phyloP scores from a whole-genome alignment of 2,888 invertebrate species.

The Mythimna lalbum region DNA sequence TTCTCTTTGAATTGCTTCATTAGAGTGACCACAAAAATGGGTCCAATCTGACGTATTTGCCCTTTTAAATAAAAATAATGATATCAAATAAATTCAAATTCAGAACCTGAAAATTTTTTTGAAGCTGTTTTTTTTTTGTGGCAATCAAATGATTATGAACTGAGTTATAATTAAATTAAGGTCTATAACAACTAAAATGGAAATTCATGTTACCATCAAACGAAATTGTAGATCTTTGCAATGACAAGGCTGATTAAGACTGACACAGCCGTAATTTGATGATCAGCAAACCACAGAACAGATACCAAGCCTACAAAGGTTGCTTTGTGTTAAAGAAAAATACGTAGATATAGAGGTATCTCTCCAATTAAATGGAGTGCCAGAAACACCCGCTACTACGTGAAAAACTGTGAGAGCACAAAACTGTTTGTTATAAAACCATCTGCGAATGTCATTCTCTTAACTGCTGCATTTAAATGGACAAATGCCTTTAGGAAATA shows the following conservation, averaged over 20 bases:
- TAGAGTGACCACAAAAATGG: neutral
- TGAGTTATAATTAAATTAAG: no score
- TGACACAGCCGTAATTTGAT: slow-evolving; percentile 19
- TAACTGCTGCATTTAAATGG: slow-evolving; percentile 60
- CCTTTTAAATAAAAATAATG: slow-evolving; percentile 1
- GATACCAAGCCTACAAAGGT: slow-evolving; percentile 64
- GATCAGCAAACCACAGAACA: slow-evolving; percentile 24
- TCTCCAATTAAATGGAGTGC: slow-evolving; percentile 81
- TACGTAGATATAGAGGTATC: slow-evolving; percentile 68
- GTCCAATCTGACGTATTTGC: neutral
- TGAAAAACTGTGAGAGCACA: slow-evolving; percentile 62
- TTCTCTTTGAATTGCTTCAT: slow-evolving; percentile 20
- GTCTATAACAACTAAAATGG: no score
- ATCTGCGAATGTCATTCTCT: slow-evolving; percentile 64
- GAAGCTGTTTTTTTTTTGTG: no score
- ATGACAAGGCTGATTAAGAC: neutral
- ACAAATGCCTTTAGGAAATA: slow-evolving; percentile 54
- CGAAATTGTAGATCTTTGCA: neutral
- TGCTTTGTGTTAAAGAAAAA: slow-evolving; percentile 71
- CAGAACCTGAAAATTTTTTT: neutral
- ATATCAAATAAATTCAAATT: neutral
- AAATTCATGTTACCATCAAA: no score
- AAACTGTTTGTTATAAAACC: slow-evolving; percentile 71
- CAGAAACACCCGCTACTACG: slow-evolving; percentile 71
- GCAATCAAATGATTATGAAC: neutral